Evolutionary conservation across 2,113 vertebrate species (phyloP), one percentile per base, ranked within the genome.

Genomic region (Mohoua ochrocephala): DNA sequence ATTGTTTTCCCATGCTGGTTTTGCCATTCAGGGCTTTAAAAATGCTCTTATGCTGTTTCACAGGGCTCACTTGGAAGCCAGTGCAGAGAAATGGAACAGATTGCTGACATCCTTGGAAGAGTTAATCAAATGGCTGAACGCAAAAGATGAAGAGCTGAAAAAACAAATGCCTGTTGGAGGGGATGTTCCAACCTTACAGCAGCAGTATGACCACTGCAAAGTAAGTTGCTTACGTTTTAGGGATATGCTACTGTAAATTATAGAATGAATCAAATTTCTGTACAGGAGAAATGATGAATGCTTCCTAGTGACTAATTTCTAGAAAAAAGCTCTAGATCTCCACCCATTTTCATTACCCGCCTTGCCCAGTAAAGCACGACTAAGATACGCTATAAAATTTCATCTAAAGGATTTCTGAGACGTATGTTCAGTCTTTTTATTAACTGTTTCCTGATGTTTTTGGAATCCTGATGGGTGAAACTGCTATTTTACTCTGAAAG

Each of bases 141-240:
- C 97, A n/a, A 99, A 99, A 97, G 99, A 99, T 42, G 99, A 99
- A 88, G 99, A 99, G n/a, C 98, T 99, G 15, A 98, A 98, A 95
- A 99, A 99, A 50, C 99, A 99, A 97, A 99, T 99, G 99, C 99
- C 99, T 11, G 96, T 99, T 13, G 99, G 99, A 93, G 99, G 99
- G 70, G 99, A 99, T 77, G 98, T 99, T 60, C 99, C 99, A 52
- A 98, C 99, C 31, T 97, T 99, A 80, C 98, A 99, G 93, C 99
- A 99, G 50, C 99, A 99, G 67, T 98, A 99, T 69, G 99, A 98
- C 92, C 99, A 99, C 94, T 99, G 99, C 96, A 99, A 97, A 98
- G 99, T 99, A 95, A 95, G 98, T 97, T 71, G 24, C 13, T 47
- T 35, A 9, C 37, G 28, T 49, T 30, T 37, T 64, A 24, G 39